Percentiles rank a stretch among this genome's conserved stretches.
phyloP scores from a whole-genome alignment of 2,113 vertebrate species.

The western clawed frog (Xenopus tropicalis) region DNA sequence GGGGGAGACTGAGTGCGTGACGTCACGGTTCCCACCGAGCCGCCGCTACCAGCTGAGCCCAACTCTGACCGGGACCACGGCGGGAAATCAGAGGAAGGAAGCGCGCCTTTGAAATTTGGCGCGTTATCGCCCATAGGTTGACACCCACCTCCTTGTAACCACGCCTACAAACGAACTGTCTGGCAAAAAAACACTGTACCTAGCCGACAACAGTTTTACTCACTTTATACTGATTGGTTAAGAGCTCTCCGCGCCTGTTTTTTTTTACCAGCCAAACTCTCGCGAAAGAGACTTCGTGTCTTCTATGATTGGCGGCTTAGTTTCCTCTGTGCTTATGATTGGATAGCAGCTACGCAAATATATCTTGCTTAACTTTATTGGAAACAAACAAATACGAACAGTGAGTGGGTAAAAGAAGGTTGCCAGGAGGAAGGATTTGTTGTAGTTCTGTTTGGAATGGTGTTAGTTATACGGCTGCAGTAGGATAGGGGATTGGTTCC shows the following conservation, averaged over 20 bases:
- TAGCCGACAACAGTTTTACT: neutral
- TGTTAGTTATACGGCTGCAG: too few species aligned
- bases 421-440: neutral
- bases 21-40: slow-evolving; percentile 13
- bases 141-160: neutral
- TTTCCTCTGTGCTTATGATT: too few species aligned
- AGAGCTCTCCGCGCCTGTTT: neutral
- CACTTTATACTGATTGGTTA: neutral
- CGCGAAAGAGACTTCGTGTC: neutral
- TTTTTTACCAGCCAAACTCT: neutral
- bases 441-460: neutral
- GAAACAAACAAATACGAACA: too few species aligned
- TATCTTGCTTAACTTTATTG: slow-evolving; percentile 21
- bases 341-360: neutral
- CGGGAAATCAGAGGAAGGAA: slow-evolving; percentile 33
- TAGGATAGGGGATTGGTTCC: too few species aligned
- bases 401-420: neutral
- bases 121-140: slow-evolving; percentile 1
- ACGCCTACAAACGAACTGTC: neutral
- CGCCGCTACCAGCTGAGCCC: neutral
- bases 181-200: too few species aligned
- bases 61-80: slow-evolving; percentile 14
- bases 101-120: slow-evolving; percentile 43
- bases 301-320: neutral
- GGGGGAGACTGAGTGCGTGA: neutral